Conservation (phyloP, 2,113 vertebrate species). For the Melozone crissalis region DNA sequence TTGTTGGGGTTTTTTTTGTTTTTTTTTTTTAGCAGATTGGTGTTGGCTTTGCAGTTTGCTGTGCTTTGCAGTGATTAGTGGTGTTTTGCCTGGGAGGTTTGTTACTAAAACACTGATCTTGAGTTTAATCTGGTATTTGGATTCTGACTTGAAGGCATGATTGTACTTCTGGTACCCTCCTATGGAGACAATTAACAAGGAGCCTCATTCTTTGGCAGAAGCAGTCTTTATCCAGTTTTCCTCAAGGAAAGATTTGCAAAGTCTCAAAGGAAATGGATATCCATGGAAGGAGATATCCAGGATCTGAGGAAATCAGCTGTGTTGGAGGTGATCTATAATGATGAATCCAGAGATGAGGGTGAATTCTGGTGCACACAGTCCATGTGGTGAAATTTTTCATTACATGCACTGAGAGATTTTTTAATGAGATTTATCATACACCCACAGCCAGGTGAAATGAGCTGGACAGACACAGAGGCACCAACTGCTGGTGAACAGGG, state of each 20-base stretch:
- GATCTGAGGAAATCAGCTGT: background rate
- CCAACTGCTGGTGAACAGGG: background rate
- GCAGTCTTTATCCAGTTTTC: too few species aligned
- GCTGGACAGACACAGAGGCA: background rate
- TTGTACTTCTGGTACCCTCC: background rate
- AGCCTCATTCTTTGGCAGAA: background rate
- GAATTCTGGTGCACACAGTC: background rate
- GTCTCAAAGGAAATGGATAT: background rate
- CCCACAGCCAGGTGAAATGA: background rate
- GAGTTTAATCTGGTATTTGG: background rate
- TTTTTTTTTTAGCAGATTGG: background rate
- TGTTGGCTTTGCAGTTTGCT: background rate
- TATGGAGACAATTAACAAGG: background rate
- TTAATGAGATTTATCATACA: background rate
- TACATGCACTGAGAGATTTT: too few species aligned
- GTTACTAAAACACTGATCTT: background rate
- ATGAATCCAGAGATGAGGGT: background rate
- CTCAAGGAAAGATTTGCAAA: background rate
- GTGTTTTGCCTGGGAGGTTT: background rate
- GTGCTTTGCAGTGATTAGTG: background rate
- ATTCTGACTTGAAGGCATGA: background rate
- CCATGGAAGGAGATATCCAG: background rate
- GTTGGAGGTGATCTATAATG: background rate
- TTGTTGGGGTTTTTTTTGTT: too few species aligned
- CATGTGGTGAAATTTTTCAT: fast-evolving